A percentile compares a stretch with the other conserved stretches of the same genome.
Evolutionary conservation across 2,113 vertebrate genomes (phyloP).

Genomic region (Panurus biarmicus): DNA sequence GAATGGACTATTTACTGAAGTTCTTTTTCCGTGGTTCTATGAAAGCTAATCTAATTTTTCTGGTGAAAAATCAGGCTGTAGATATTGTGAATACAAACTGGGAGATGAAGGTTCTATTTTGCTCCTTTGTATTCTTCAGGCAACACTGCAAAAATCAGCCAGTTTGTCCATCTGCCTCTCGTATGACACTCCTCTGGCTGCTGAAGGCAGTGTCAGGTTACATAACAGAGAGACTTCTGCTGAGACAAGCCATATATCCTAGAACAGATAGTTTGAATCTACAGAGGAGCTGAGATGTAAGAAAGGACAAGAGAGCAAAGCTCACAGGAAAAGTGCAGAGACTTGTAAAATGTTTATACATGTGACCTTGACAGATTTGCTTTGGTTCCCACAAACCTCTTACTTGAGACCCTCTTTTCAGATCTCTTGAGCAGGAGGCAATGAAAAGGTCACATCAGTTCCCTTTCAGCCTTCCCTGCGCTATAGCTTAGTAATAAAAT

Average conservation of each 20-base stretch:
- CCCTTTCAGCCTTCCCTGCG: neutral
- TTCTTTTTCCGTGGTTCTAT: neutral
- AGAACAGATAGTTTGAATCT: neutral
- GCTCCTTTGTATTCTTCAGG: neutral
- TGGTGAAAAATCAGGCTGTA: neutral
- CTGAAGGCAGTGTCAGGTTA: neutral
- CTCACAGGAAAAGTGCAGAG: neutral
- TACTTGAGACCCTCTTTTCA: neutral
- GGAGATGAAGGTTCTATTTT: neutral
- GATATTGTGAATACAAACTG: neutral
- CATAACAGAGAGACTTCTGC: neutral
- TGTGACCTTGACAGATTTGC: neutral
- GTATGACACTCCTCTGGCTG: neutral
- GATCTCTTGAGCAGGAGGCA: neutral
- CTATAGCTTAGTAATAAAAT: neutral
- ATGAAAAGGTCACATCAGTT: neutral
- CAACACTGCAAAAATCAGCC: neutral
- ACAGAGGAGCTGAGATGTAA: neutral
- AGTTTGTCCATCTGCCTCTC: neutral
- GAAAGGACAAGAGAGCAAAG: neutral
- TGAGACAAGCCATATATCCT: neutral
- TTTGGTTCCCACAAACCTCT: neutral
- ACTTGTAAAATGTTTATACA: neutral
- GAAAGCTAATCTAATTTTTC: neutral
- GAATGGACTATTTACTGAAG: neutral